These are phyloP conservation scores for Sebastiscus tertius DNA, from an alignment of 2,797 vertebrate genomes.

Conservation along the genomic window DNA sequence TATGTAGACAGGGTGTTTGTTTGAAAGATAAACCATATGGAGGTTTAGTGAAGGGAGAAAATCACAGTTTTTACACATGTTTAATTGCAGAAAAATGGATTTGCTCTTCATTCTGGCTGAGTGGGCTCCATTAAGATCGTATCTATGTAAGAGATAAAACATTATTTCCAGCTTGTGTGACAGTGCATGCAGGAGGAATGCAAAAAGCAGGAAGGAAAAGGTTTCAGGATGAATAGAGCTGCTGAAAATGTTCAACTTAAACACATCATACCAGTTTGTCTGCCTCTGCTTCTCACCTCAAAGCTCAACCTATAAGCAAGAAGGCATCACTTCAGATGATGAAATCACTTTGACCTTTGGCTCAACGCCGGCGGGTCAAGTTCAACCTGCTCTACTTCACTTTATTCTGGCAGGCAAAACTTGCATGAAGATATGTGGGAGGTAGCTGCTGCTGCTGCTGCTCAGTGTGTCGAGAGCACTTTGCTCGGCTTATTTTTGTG, in stretches of 20 bases:
- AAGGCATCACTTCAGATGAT: slow-evolving; percentile 1
- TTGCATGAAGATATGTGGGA: slow-evolving; percentile 33
- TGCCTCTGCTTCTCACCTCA: neutral
- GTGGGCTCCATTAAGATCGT: slow-evolving; percentile 38
- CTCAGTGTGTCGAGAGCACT: slow-evolving; percentile 34
- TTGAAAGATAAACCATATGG: neutral
- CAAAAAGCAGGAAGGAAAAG: neutral
- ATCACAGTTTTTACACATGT: neutral
- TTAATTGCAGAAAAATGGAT: slow-evolving; percentile 15
- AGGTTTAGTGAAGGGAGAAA: neutral
- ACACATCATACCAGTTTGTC: neutral
- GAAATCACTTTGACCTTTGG: slow-evolving; percentile 18
- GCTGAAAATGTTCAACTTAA: slow-evolving; percentile 1
- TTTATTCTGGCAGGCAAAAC: neutral
- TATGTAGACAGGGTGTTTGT: neutral
- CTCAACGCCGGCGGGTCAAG: neutral
- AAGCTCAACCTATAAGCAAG: neutral
- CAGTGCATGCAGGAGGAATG: neutral
- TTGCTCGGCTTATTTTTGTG: slow-evolving; percentile 11
- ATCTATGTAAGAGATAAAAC: slow-evolving; percentile 21
- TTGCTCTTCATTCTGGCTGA: slow-evolving; percentile 1
- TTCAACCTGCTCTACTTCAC: neutral
- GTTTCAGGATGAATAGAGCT: neutral
- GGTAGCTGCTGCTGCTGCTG: slow-evolving; percentile 23
- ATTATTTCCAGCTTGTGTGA: neutral